Evolutionary conservation across 2,888 invertebrate species (phyloP), one percentile per base, ranked within the genome.

Genomic region (Microplitis deprimator): DNA sequence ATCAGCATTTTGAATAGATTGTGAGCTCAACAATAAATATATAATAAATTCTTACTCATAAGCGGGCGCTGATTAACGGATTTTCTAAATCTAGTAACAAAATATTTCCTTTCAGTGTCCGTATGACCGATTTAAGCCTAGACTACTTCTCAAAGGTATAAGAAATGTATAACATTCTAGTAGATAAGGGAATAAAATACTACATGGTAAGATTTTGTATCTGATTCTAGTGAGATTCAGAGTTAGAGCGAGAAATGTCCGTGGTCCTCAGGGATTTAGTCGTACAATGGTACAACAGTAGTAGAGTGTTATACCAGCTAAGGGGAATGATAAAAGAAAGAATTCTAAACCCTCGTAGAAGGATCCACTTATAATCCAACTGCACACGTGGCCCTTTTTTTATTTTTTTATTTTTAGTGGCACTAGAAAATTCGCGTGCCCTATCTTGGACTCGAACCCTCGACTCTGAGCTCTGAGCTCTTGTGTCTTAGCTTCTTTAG

Each of bases 301-400:
- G 50, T 29, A 29, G 29, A 50, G 50, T 50, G 50, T 13, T 50
- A 3, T 50, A 5, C 8, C 50, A 50, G 50, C 29, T 29, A 50
- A 50, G 50, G 50, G 50, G 62, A n/a, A 62, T 62, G 29, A 16
- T 69, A 60, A 59, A 75, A 75, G 75, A 67, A 68, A 39, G 65
- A 40, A 59, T 20, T 29, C 8, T 20, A 65, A 65, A 20, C 65
- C 65, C 29, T 29, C 7, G 38, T 13, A 38, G 38, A 20, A 65
- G 65, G 65, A 65, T 65, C 65, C 65, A 65, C 65, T 65, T 13
- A 65, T 65, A 65, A 65, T 65, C 65, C 65, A 3, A 38, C 29
- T 7, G 38, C 65, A 65, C 65, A 65, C 65, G 65, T 65, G 65
- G 38, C 65, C 65, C 65, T 13, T 29, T 65, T 65, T 20, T 38